Percentiles rank a stretch among this genome's conserved stretches.
These are phyloP conservation scores for Argya squamiceps DNA, from an alignment of 2,797 vertebrate species.

Conservation along the genomic window DNA sequence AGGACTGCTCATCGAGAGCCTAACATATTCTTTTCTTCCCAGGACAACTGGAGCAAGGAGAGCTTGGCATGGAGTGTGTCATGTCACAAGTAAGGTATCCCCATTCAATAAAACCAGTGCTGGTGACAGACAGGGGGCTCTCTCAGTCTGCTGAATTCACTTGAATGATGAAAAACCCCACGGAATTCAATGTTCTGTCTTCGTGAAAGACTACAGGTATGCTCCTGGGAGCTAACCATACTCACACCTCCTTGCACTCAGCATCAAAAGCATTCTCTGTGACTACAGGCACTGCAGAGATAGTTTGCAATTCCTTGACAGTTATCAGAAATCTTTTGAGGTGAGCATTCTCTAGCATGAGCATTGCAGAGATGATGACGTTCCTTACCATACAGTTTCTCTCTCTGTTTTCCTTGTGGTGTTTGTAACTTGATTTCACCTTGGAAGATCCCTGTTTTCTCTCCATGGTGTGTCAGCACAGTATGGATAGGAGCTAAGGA, in stretches of 20 bases:
- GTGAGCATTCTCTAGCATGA: background rate
- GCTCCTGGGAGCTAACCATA: background rate
- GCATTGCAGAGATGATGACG: background rate
- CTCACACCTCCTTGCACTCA: background rate
- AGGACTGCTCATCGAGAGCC: background rate
- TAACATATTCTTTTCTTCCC: background rate
- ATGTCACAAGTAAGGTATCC: background rate
- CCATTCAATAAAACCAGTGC: background rate
- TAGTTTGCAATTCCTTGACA: background rate
- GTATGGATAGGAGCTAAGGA: conserved; percentile 86
- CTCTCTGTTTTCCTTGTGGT: conserved; percentile 89
- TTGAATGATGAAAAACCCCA: background rate
- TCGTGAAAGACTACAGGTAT: background rate
- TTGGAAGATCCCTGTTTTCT: conserved; percentile 86
- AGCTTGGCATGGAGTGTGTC: background rate
- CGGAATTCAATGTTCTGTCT: background rate
- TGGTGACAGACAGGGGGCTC: conserved; percentile 46
- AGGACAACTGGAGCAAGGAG: background rate
- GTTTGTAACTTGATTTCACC: conserved; percentile 91
- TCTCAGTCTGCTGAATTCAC: conserved; percentile 12
- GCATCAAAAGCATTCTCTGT: background rate
- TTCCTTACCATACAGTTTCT: conserved; percentile 93
- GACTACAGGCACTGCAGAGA: background rate
- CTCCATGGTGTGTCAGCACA: conserved; percentile 91
- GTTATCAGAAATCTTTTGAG: background rate